Percentiles rank a stretch among this genome's conserved stretches.
phyloP scores from a whole-genome alignment of 2,888 invertebrate genomes.

The Keiferia lycopersicella region DNA sequence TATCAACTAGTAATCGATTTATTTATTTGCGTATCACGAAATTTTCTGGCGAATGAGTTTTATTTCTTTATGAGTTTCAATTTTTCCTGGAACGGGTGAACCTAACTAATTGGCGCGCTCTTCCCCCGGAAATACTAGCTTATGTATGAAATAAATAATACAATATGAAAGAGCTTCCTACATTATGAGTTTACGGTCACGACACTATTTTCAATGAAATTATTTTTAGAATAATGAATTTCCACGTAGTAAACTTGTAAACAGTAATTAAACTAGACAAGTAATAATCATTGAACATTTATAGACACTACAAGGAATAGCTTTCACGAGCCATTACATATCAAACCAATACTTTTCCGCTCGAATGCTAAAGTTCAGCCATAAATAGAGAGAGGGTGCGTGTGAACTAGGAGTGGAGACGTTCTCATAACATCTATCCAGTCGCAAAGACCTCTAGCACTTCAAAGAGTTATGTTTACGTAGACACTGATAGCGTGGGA shows the following conservation, averaged over 20 bases:
- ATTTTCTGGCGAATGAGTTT: background rate
- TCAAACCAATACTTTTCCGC: conserved; percentile 27
- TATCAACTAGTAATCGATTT: conserved; percentile 13
- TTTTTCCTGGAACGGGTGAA: too few species aligned
- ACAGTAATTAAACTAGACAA: background rate
- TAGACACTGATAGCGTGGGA: background rate
- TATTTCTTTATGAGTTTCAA: background rate
- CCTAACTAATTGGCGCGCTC: too few species aligned
- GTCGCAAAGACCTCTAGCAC: conserved; percentile 42
- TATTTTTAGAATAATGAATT: too few species aligned
- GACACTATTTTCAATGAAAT: background rate
- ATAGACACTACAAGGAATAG: conserved; percentile 12
- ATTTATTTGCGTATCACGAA: background rate
- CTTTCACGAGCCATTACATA: conserved; percentile 26
- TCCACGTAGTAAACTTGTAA: background rate
- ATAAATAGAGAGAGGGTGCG: conserved; percentile 42
- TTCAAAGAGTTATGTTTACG: conserved; percentile 41
- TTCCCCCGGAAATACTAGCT: too few species aligned
- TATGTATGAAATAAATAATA: too few species aligned
- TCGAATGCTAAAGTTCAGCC: conserved; percentile 30
- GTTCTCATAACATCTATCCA: conserved; percentile 58
- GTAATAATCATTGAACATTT: background rate
- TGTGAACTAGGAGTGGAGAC: conserved; percentile 60
- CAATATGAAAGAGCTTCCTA: too few species aligned
- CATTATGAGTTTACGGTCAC: background rate